A percentile compares a stretch with the other conserved stretches of the same genome.
These are phyloP conservation scores for Clarias batrachus DNA, from an alignment of 2,113 vertebrate species.

Conservation along the genomic window DNA sequence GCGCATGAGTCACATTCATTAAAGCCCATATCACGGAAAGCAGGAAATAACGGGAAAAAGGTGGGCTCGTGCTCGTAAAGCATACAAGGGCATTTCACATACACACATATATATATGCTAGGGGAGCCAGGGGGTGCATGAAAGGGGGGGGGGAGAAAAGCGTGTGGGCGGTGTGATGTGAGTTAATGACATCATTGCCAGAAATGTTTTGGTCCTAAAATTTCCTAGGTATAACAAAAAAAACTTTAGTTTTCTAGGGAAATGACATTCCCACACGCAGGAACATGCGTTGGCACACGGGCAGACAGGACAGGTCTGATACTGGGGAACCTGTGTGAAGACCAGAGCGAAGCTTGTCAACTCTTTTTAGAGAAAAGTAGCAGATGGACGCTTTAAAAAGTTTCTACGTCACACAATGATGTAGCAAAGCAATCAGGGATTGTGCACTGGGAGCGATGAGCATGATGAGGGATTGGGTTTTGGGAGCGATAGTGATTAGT, in stretches of 20 bases:
- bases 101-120: background rate
- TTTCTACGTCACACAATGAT: background rate
- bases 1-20: slow-evolving; percentile 24
- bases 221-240: background rate
- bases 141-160: background rate
- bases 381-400: background rate
- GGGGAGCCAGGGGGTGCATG: background rate
- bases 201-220: background rate
- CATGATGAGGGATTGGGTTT: too few relatives aligned
- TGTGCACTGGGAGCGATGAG: too few relatives aligned
- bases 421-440: background rate
- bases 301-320: too few relatives aligned
- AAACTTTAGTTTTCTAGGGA: slow-evolving; percentile 4
- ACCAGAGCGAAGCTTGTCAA: too few relatives aligned
- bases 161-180: background rate
- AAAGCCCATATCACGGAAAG: slow-evolving; percentile 11
- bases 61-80: slow-evolving; percentile 26
- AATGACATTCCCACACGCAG: background rate
- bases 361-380: background rate
- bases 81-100: background rate
- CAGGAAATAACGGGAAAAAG: slow-evolving; percentile 36
- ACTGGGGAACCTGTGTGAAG: too few relatives aligned
- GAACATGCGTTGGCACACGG: background rate
- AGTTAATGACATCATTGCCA: slow-evolving; percentile 17
- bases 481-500: too few relatives aligned